Evolutionary conservation across 2,113 vertebrate genomes (phyloP).

Genomic region (Rafetus swinhoei): DNA sequence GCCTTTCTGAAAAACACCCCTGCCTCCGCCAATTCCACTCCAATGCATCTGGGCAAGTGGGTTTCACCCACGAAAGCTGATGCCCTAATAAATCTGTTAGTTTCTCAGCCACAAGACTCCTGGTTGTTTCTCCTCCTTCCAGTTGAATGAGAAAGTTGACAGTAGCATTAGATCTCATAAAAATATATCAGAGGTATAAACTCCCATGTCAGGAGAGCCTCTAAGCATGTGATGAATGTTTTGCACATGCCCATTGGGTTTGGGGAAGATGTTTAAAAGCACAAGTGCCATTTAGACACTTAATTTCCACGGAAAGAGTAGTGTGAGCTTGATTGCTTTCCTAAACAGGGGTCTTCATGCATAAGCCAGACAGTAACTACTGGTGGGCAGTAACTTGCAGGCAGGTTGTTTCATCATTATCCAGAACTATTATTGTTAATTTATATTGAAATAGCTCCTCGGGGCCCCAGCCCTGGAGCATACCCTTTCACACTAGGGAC

Average conservation of each 20-base stretch:
- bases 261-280: not conserved
- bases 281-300: not conserved
- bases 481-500: not conserved
- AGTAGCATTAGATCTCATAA: not conserved
- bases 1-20: not conserved
- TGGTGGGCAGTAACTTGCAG: not conserved
- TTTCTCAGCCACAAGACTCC: no score
- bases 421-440: not conserved
- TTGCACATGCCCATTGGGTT: fast-evolving
- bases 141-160: not conserved
- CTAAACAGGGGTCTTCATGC: fast-evolving
- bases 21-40: no score
- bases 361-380: fast-evolving
- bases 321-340: not conserved
- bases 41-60: no score
- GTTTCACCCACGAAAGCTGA: no score
- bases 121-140: not conserved
- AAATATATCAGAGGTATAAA: not conserved
- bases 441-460: not conserved
- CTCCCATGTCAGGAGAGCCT: fast-evolving
- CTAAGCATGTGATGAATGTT: fast-evolving
- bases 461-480: fast-evolving
- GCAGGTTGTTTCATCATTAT: not conserved
- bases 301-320: fast-evolving
- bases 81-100: no score